phyloP scores from a whole-genome alignment of 2,113 vertebrate species.

The Meles meles region DNA sequence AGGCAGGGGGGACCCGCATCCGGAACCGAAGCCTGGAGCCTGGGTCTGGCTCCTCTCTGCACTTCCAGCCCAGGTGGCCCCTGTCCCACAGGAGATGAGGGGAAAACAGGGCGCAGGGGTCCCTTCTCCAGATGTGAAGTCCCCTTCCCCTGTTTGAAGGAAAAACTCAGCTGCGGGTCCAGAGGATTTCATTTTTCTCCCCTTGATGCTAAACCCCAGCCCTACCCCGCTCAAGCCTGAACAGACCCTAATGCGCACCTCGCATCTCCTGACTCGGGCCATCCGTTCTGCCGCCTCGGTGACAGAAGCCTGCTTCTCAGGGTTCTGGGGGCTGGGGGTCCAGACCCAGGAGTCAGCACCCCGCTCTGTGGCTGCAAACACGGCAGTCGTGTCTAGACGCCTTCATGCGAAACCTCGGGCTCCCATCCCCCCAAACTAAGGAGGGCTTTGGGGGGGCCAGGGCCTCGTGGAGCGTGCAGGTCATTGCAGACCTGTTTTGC shows the following conservation, averaged over 20 bases:
- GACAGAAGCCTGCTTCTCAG: too few species aligned
- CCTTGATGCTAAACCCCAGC: background rate
- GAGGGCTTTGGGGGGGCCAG: accelerated
- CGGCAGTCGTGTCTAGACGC: background rate
- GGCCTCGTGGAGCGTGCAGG: accelerated
- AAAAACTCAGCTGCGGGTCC: background rate
- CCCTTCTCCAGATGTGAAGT: accelerated
- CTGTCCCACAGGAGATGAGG: accelerated
- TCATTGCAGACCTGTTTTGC: too few species aligned
- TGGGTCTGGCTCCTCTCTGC: accelerated
- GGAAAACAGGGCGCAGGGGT: too few species aligned
- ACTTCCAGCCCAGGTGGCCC: accelerated
- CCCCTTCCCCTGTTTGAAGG: background rate
- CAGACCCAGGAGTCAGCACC: background rate
- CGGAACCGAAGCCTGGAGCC: background rate
- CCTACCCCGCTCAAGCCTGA: background rate
- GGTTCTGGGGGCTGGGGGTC: accelerated
- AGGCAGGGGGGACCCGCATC: accelerated
- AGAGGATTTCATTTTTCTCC: background rate
- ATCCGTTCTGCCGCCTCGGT: background rate
- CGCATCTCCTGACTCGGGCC: background rate
- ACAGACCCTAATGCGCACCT: accelerated
- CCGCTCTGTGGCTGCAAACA: accelerated
- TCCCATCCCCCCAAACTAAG: accelerated
- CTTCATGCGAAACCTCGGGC: background rate